Base-by-base conservation (phyloP, 2,113 vertebrate genomes). In the Pyxicephalus adspersus region DNA sequence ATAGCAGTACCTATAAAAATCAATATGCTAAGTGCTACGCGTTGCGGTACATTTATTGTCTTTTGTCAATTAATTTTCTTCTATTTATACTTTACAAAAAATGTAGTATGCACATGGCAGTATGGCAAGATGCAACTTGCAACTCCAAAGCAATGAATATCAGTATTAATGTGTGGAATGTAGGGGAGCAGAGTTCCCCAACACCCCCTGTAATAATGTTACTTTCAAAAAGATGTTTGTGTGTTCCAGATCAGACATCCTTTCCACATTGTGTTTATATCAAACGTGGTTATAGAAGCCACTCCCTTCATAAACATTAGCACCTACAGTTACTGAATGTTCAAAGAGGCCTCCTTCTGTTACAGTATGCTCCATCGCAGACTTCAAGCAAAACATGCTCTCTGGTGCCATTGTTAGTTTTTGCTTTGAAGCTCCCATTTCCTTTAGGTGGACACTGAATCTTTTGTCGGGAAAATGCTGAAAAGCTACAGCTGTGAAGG, bases 241-340 rank as follows among this genome's bases (percentile, higher is more conserved):
- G 26, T 51, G 17, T 51, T 11, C 22, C 6, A 52, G 8, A 26
- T 19, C 38, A 38, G 71, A 58, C 54, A 34, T 34, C 45, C 7
- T 23, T 57, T 26, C 26, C n/a, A n/a, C 9, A 13, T 19, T 29
- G 7, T 64, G 34, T 64, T 64, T 28, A 25, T 29, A 61, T 63
- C 58, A 50, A 26, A 38, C 20, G 50, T 34, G 18, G 19, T 65
- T 70, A 55, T 60, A 3, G 9, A 19, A 66, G 77, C n/a, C 28
- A 60, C 64, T 60, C 77, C 64, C 64, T 80, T 80, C 5, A 38
- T 70, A 70, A 80, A 80, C 77, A 70, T 28, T 50, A 63, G 64
- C 28, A 68, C n/a, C 64, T 45, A 25, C 25, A 34, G 60, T 60
- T 70, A 80, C 60, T 60, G 34, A 61, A 58, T 22, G 22, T 60